Evolutionary conservation across 2,888 invertebrate genomes (phyloP).

Genomic region (Chymomyza procnemis): DNA sequence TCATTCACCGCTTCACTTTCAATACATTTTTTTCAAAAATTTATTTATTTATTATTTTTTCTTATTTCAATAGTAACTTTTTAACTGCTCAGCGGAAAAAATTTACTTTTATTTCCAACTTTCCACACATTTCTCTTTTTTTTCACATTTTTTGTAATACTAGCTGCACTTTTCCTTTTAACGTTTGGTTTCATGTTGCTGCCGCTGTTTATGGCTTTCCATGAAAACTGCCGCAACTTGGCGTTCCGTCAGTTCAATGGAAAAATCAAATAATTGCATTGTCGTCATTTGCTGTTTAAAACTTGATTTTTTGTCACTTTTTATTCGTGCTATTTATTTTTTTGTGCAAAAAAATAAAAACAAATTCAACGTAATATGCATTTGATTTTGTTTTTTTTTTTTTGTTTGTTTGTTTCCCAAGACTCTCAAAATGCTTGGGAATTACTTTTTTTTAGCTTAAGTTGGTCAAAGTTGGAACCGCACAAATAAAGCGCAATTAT

Average conservation of each 20-base stretch:
- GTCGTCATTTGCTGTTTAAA: slow-evolving; percentile 26
- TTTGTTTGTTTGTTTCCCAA: background rate
- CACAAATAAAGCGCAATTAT: background rate
- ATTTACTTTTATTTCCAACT: slow-evolving; percentile 64
- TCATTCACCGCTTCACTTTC: no score
- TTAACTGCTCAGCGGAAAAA: slow-evolving; percentile 28
- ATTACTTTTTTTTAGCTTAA: background rate
- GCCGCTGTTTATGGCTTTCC: slow-evolving; percentile 63
- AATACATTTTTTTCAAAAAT: background rate
- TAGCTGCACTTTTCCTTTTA: slow-evolving; percentile 62
- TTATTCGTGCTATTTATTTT: slow-evolving; percentile 24
- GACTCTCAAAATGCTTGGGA: background rate
- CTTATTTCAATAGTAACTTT: background rate
- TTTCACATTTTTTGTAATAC: slow-evolving; percentile 7
- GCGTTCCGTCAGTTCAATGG: slow-evolving; percentile 50
- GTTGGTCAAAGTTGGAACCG: background rate
- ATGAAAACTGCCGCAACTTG: slow-evolving; percentile 56
- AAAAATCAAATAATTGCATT: slow-evolving; percentile 60
- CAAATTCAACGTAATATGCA: slow-evolving; percentile 32
- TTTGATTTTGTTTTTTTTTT: background rate
- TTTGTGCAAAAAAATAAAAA: slow-evolving; percentile 21
- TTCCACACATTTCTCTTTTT: slow-evolving; percentile 67
- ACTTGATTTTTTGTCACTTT: slow-evolving; percentile 43
- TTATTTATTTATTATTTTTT: background rate
- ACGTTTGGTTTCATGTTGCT: slow-evolving; percentile 22